Conservation (phyloP, 2,888 invertebrate species). For the Shargacucullia verbasci region DNA sequence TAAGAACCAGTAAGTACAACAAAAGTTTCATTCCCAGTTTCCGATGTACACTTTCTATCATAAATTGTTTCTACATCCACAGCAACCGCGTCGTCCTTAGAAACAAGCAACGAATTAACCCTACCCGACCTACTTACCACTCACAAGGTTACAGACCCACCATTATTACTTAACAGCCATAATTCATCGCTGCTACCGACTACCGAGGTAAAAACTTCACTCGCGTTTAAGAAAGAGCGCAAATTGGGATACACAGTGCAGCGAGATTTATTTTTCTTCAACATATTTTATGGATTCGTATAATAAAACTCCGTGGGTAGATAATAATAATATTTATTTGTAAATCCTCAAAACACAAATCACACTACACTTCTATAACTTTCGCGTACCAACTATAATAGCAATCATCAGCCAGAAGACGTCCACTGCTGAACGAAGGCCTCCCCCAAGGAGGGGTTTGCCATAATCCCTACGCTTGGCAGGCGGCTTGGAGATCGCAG, state of each 20-base stretch:
- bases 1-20: neutral
- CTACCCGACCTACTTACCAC: constrained; percentile 26
- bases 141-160: constrained; percentile 30
- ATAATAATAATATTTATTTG: no score
- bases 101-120: constrained; percentile 40
- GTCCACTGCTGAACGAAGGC: no score
- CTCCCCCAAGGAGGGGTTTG: no score
- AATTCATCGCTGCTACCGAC: constrained; percentile 45
- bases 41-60: constrained; percentile 11
- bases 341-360: no score
- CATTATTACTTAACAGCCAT: constrained; percentile 44
- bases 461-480: no score
- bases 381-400: no score
- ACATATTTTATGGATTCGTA: no score
- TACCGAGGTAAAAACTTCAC: constrained; percentile 36
- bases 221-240: constrained; percentile 11
- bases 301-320: no score
- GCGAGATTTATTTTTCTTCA: no score
- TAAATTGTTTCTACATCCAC: constrained; percentile 26
- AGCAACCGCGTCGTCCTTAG: constrained; percentile 26
- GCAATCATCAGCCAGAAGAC: no score
- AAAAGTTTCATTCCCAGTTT: neutral
- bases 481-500: no score
- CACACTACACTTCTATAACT: no score
- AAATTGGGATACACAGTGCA: neutral